Percentiles rank a stretch among this genome's conserved stretches.
phyloP scores from a whole-genome alignment of 2,888 invertebrate species.

The Melinaea marsaeus region DNA sequence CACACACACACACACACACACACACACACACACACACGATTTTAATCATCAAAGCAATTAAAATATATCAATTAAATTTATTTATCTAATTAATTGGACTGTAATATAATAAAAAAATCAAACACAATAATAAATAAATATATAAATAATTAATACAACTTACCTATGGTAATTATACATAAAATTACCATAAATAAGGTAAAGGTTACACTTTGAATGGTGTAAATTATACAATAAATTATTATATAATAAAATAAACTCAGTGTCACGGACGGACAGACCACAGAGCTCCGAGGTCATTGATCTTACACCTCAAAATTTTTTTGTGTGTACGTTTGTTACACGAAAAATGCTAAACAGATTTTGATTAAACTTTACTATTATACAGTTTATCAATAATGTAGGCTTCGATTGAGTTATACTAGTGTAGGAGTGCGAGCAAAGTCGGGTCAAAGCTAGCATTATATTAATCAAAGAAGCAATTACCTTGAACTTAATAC shows the following conservation, averaged over 20 bases:
- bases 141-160: no score
- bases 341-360: background rate
- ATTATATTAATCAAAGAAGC: background rate
- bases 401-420: no score
- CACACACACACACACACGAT: no score
- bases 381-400: no score
- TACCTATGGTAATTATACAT: background rate
- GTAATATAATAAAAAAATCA: no score
- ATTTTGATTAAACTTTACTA: background rate
- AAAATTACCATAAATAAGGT: background rate
- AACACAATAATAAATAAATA: background rate
- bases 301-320: conserved; percentile 21
- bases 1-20: no score
- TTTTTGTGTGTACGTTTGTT: background rate
- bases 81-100: no score
- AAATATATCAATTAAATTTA: no score
- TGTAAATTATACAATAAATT: conserved; percentile 35
- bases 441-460: no score
- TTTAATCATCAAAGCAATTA: no score
- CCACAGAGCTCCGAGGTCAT: conserved; percentile 25
- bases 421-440: no score
- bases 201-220: conserved; percentile 14
- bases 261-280: conserved; percentile 38
- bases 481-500: conserved; percentile 2
- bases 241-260: conserved; percentile 30